Evolutionary conservation across 2,888 invertebrate genomes (phyloP), one percentile per base, ranked within the genome.

Genomic region (Tinea pellionella): DNA sequence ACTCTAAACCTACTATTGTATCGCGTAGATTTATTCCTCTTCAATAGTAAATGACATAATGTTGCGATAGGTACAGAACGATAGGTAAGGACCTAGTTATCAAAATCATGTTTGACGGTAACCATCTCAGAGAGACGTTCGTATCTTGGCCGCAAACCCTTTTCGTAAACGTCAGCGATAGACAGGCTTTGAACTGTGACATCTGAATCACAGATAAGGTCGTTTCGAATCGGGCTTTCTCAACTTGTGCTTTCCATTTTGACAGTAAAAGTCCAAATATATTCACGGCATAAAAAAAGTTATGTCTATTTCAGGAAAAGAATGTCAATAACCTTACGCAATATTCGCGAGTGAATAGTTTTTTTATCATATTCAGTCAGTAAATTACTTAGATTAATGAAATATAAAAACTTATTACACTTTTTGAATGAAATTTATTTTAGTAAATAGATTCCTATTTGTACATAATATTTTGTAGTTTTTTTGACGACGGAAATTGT

Each of bases 131-230:
- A 37, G 37, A 37, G 37, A 37, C 37, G 37, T 37, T 37, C 37
- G 9, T 37, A 37, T 37, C 37, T 37, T 37, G 12, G 19, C 16
- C 24, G 53, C 18, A 18, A 16, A 57, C 57, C 57, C 57, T 65
- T 64, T 62, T 63, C 63, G 63, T 64, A 62, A 66, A 66, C 64
- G 61, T 66, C 63, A 57, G 62, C 62, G 59, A 65, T 62, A 61
- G 60, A 61, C 62, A 43, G 65, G 63, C 64, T 66, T 64, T 65
- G 65, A 65, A 62, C 66, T 64, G 61, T 64, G 67, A 65, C 68
- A 72, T 75, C 69, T 73, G 72, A 74, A 72, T 75, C 65, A 70
- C 72, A 75, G 73, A 75, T 74, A 67, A 69, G 69, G 64, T 62
- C 56, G 53, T 19, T 65, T 66, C 68, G 61, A 60, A 64, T 59